Evolutionary conservation across 2,888 invertebrate genomes (phyloP), one percentile per base, ranked within the genome.

Genomic region (Steromphala cineraria): DNA sequence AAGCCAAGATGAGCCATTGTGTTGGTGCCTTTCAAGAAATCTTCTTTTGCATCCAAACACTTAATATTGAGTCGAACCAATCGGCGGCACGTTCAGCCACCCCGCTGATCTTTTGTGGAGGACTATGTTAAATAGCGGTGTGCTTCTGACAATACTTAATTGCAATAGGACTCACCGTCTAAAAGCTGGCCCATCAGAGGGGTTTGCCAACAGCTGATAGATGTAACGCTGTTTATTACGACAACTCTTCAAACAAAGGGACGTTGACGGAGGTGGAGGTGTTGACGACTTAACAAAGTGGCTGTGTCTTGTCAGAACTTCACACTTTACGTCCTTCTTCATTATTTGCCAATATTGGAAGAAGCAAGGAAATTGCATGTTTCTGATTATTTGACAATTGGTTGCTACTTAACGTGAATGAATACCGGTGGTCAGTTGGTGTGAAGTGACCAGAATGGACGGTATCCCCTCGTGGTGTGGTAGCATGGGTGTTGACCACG

Each of bases 1-100:
- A 71, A 71, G n/a, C 71, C 36, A 71, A 36, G 36, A 71, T 36
- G 36, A 71, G 71, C 71, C 40, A 71, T 71, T 71, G 71, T 71
- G 36, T 71, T 71, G 28, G 19, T 71, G 28, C 71, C 71, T 36
- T 71, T 71, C 71, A 71, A 17, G 36, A 36, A 71, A 31, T 67
- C 71, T 36, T 71, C 71, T 71, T 71, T 71, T 71, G 36, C 71
- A 36, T 71, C 71, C 71, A 71, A 71, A 71, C 71, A 40, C 71
- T 71, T 71, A 71, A 71, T 36, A 71, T 71, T 71, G 71, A 71
- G 71, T 71, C 71, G 71, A 71, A 36, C 71, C 71, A 71, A 71
- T 71, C 71, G 71, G n/a, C 36, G 13, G 15, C 19, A 24, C 36
- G 31, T 31, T 13, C 17, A 31, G 71, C 17, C n/a, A n/a, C 71